A percentile compares a stretch with the other conserved stretches of the same genome.
Evolutionary conservation across 2,113 vertebrate genomes (phyloP).

Genomic region (Hemichromis elongatus): DNA sequence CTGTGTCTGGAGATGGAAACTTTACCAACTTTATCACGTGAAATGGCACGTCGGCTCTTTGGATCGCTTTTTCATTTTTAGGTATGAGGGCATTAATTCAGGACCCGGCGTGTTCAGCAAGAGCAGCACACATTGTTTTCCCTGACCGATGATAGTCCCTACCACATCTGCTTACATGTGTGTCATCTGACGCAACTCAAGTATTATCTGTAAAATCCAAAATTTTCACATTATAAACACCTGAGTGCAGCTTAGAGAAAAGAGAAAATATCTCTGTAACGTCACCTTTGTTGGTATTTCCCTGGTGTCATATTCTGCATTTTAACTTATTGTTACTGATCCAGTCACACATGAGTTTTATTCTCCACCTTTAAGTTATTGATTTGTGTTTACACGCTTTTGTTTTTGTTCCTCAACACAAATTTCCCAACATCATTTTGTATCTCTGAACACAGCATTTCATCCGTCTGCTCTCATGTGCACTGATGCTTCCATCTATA

Average conservation of each 20-base stretch:
- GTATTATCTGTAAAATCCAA: not conserved
- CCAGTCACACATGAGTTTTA: not conserved
- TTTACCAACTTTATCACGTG: not conserved
- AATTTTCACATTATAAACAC: not conserved
- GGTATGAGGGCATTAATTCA: not conserved
- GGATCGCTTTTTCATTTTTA: too few relatives aligned
- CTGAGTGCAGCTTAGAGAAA: rapidly evolving
- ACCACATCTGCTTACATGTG: rapidly evolving
- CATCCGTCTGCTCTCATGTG: rapidly evolving
- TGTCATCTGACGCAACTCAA: not conserved
- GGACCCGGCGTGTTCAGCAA: not conserved
- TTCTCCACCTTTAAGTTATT: not conserved
- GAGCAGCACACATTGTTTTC: not conserved
- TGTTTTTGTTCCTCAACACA: not conserved
- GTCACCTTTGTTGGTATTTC: not conserved
- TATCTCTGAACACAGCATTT: not conserved
- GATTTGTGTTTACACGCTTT: not conserved
- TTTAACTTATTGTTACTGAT: not conserved
- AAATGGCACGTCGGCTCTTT: not conserved
- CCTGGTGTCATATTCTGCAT: not conserved
- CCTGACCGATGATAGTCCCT: not conserved
- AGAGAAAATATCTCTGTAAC: not conserved
- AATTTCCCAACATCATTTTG: not conserved
- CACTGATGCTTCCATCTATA: rapidly evolving
- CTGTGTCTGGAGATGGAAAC: not conserved